Conservation (phyloP, 2,888 invertebrate species). For the Pemphredon lugubris region DNA sequence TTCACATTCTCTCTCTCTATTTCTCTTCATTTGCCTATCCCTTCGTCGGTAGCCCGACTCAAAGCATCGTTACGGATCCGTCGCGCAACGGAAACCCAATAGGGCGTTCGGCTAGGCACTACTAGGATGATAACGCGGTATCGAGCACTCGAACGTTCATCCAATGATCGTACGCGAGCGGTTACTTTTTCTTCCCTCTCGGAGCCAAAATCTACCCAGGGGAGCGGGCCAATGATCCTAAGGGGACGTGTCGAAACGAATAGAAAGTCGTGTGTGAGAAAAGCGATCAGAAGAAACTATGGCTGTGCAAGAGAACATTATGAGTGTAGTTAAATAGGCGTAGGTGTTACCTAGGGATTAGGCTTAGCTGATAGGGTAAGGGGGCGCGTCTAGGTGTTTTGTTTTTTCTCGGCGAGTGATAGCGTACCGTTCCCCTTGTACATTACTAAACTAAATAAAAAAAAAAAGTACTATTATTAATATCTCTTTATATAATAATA, state of each 20-base stretch:
- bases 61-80: neutral
- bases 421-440: slow-evolving; percentile 72
- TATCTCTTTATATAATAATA: slow-evolving; percentile 78
- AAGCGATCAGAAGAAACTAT: slow-evolving; percentile 75
- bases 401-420: slow-evolving; percentile 65
- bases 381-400: slow-evolving; percentile 73
- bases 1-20: too few relatives aligned
- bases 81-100: neutral
- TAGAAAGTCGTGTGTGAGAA: slow-evolving; percentile 34
- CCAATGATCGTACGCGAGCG: neutral
- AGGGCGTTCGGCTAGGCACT: neutral
- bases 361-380: slow-evolving; percentile 77
- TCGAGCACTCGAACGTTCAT: neutral
- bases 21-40: too few relatives aligned
- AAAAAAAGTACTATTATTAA: slow-evolving; percentile 76
- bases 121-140: neutral
- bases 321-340: slow-evolving; percentile 78
- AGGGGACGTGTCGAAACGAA: slow-evolving; percentile 34
- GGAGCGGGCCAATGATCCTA: slow-evolving; percentile 19
- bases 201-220: neutral
- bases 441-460: slow-evolving; percentile 76
- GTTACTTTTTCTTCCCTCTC: neutral
- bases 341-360: slow-evolving; percentile 80
- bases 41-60: too few relatives aligned
- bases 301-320: slow-evolving; percentile 81